Conservation (phyloP, 2,797 vertebrate species). For the Myoxocephalus aenaeus region DNA sequence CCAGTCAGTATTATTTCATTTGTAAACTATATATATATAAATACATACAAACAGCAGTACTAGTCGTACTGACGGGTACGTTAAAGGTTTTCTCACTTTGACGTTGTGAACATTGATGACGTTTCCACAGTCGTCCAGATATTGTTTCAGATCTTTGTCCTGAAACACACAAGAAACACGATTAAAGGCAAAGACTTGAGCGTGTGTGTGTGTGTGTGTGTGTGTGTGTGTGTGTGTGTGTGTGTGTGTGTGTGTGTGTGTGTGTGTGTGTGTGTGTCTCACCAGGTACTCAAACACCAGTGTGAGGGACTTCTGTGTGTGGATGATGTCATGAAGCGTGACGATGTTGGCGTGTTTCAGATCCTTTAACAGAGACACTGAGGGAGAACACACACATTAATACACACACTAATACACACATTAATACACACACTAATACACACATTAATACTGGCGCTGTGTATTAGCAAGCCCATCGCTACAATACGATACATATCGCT, state of each 20-base stretch:
- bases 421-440: too few species aligned
- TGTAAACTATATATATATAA: background rate
- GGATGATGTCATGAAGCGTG: slow-evolving; percentile 93
- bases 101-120: slow-evolving; percentile 91
- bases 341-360: slow-evolving; percentile 94
- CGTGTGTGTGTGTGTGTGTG: background rate
- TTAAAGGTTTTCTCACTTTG: slow-evolving; percentile 79
- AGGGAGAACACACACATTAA: background rate
- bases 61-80: background rate
- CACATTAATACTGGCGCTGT: too few species aligned
- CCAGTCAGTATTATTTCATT: background rate
- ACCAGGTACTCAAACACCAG: slow-evolving; percentile 95
- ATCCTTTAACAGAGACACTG: slow-evolving; percentile 92
- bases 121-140: slow-evolving; percentile 93
- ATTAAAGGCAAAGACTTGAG: background rate
- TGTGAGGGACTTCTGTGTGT: slow-evolving; percentile 93
- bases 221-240: background rate
- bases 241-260: too few species aligned
- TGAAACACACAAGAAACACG: slow-evolving; percentile 50
- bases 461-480: background rate
- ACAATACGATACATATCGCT: background rate
- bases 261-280: slow-evolving; percentile 66
- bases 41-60: background rate
- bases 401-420: too few species aligned
- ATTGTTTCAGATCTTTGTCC: slow-evolving; percentile 95